Evolutionary conservation across 2,113 vertebrate genomes (phyloP), one percentile per base, ranked within the genome.

Genomic region (Mirounga angustirostris): DNA sequence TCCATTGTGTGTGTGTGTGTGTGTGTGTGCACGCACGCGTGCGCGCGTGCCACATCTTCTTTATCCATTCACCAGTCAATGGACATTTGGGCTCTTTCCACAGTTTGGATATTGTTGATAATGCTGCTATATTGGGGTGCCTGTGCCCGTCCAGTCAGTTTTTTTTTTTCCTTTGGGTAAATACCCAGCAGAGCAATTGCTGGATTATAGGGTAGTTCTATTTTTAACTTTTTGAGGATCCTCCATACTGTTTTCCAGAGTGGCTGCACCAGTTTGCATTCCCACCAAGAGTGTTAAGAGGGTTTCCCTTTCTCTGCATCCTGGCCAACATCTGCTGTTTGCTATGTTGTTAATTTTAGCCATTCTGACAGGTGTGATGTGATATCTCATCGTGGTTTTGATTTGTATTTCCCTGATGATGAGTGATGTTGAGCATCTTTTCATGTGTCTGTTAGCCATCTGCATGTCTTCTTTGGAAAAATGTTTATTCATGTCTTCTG

Each of bases 1-100:
- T 76, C 43, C 43, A 28, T 1, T 50, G 73, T 50, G 24, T 46
- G 43, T 46, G 63, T 67, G 12, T 22, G 28, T 7, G 2, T 33
- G 5, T 16, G 5, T 24, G 14, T 15, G 5, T 2, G 2, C 21
- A 1, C 40, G 26, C 21, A 4, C 40, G 26, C 6, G 5, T 33
- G 5, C 7, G 2, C 4, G 7, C 15, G 2, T 2, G 2, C 21
- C 24, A 4, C 14, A 76, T 76, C 43, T 76, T 76, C 13, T 76
- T 50, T 76, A 76, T 50, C 73, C 73, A 76, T 28, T 76, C 43
- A 76, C 50, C 73, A 74, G 71, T 46, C 40, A 76, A 28, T 76
- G 43, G 24, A 76, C 43, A 28, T 76, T 76, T 50, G 43, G 43
- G 24, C 43, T 76, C 43, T 76, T 26, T 76, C 43, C 43, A 76